A percentile compares a stretch with the other conserved stretches of the same genome.
Evolutionary conservation across 92 coral and sea anemone species (phyloP).

Genomic region (Muricea muricata): DNA sequence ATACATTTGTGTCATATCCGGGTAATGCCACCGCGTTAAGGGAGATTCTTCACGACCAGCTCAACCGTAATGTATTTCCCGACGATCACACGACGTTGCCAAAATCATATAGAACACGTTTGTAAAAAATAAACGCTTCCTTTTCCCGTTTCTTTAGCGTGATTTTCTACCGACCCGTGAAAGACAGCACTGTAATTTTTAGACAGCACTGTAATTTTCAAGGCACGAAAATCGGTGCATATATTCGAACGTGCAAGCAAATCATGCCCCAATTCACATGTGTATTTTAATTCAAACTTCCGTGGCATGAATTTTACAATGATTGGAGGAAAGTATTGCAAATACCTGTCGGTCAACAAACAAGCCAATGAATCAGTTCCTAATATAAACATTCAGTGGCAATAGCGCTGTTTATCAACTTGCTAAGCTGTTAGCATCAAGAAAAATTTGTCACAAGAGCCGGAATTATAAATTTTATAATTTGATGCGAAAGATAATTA

Average conservation of each 20-base stretch:
- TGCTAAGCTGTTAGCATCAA: background rate
- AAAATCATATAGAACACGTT: no score
- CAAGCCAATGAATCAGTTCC: slow-evolving; percentile 28
- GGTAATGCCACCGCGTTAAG: background rate
- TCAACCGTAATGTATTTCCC: no score
- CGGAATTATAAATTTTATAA: no score
- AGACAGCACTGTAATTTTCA: no score
- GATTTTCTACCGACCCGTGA: no score
- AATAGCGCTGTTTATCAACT: background rate
- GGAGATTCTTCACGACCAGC: background rate
- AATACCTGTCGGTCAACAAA: slow-evolving; percentile 9
- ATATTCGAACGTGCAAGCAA: no score
- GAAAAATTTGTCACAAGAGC: background rate
- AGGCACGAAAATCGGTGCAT: no score
- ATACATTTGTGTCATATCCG: background rate
- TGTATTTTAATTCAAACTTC: background rate
- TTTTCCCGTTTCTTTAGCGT: no score
- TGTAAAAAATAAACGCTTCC: no score
- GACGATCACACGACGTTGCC: no score
- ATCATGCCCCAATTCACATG: background rate
- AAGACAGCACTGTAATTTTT: no score
- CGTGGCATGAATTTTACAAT: background rate
- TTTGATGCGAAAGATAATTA: background rate
- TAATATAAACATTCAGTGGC: slow-evolving; percentile 12
- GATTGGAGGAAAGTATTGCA: background rate